Evolutionary conservation across 30 jellyfish, hydroid and myxozoan species (phyloP), one percentile per base, ranked within the genome.

Genomic region (Aurelia sp.): DNA sequence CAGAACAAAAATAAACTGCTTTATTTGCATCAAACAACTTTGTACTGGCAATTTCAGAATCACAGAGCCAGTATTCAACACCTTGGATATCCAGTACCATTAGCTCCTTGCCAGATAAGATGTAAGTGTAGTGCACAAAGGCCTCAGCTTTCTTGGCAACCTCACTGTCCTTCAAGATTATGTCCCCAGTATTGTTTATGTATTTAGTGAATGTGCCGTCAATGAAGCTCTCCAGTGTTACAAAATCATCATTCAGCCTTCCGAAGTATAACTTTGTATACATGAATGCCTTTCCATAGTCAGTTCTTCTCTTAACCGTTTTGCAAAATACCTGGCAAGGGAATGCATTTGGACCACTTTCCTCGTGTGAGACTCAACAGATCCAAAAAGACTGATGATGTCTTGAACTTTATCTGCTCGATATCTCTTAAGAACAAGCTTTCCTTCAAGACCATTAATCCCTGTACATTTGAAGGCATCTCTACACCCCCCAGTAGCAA

Each of bases 201-300:
- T 35, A 35, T 5, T 35, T 35, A 2, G 44, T 35, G 44, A 35
- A 35, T 35, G 44, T 73, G n/a, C 61, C 79, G 5, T 20, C 41
- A 68, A 68, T 68, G 13, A 68, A 68, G 10, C 18, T 68, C 33
- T 68, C 79, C 21, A 68, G 16, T 37, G 79, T 68, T 20, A 68
- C 79, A 68, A 12, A 33, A n/a, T 68, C 79, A 37, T 68, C 79
- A 68, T 21, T 60, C n/a, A 68, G 61, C 47, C 47, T 68, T 13
- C 79, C 79, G 30, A 12, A 68, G 61, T 12, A 68, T 37, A 68
- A 23, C 61, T 68, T 68, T 20, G 79, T 68, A 23, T 68, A 68
- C 79, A 68, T 12, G 16, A 68, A 68, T 12, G 20, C n/a, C 62
- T 37, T 68, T 23, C 79, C 79, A 33, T 30, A 68, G 44, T 3